phyloP scores from a whole-genome alignment of 2,888 invertebrate genomes.

The Bembecia ichneumoniformis region DNA sequence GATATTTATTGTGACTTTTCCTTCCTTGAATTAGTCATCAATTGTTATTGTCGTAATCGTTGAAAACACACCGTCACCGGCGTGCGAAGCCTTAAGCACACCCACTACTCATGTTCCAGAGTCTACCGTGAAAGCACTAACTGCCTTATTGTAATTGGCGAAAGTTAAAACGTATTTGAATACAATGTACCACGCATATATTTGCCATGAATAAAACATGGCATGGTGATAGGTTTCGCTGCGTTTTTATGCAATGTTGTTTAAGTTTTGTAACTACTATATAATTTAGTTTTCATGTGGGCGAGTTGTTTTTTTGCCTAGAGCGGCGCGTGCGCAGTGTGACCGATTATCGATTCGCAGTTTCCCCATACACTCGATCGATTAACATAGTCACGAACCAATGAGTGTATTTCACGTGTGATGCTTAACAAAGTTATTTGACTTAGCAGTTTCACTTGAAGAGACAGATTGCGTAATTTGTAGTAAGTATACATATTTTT shows the following conservation, averaged over 20 bases:
- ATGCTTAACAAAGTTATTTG: no score
- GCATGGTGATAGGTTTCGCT: slow-evolving; percentile 18
- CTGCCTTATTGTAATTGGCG: slow-evolving; percentile 53
- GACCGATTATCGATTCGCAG: neutral
- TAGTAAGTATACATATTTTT: no score
- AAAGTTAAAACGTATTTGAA: slow-evolving; percentile 61
- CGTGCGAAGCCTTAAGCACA: slow-evolving; percentile 18
- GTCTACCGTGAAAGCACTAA: slow-evolving; percentile 43
- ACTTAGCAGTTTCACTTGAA: no score
- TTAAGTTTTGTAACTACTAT: slow-evolving; percentile 34
- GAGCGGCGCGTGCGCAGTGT: neutral
- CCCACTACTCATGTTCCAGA: slow-evolving; percentile 32
- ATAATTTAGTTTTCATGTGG: slow-evolving; percentile 20
- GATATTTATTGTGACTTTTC: no score
- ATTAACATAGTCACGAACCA: no score
- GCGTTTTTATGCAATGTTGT: slow-evolving; percentile 49
- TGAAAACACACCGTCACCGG: neutral
- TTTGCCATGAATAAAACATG: slow-evolving; percentile 60
- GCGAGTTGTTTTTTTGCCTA: slow-evolving; percentile 8
- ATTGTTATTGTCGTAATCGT: no score
- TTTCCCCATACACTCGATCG: no score
- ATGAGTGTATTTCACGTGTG: no score
- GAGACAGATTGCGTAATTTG: no score
- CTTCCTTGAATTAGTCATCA: no score
- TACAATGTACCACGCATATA: slow-evolving; percentile 55